Evolutionary conservation across 2,888 invertebrate species (phyloP).

Genomic region (Chaetogeoica ovagalla): DNA sequence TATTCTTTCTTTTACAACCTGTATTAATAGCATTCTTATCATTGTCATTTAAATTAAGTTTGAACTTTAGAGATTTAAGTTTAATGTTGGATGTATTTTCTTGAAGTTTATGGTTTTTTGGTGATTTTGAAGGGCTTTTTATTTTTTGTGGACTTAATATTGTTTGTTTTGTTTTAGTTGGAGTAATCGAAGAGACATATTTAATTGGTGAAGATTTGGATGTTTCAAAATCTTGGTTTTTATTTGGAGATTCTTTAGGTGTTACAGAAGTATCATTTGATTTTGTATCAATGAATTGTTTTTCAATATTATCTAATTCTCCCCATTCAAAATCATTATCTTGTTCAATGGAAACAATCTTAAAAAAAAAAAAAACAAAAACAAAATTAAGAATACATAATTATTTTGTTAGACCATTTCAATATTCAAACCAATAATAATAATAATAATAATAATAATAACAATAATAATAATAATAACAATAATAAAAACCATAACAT

Average conservation of each 20-base stretch:
- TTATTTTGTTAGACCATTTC: background rate
- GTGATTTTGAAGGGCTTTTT: conserved; percentile 24
- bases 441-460: too few relatives aligned
- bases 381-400: too few relatives aligned
- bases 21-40: background rate
- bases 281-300: background rate
- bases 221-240: background rate
- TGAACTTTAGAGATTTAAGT: background rate
- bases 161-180: background rate
- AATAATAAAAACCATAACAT: too few relatives aligned
- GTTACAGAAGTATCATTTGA: background rate
- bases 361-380: background rate
- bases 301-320: conserved; percentile 31
- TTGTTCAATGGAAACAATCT: conserved; percentile 2
- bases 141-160: background rate
- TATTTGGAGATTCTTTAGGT: background rate
- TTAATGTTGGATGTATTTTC: background rate
- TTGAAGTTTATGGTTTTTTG: background rate
- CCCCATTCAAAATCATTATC: conserved; percentile 38
- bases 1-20: conserved; percentile 34
- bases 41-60: background rate
- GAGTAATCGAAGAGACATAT: conserved; percentile 2
- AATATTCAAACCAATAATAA: background rate
- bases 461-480: too few relatives aligned
- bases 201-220: conserved; percentile 25